phyloP scores from a whole-genome alignment of 2,113 vertebrate species.

The Canis aureus region DNA sequence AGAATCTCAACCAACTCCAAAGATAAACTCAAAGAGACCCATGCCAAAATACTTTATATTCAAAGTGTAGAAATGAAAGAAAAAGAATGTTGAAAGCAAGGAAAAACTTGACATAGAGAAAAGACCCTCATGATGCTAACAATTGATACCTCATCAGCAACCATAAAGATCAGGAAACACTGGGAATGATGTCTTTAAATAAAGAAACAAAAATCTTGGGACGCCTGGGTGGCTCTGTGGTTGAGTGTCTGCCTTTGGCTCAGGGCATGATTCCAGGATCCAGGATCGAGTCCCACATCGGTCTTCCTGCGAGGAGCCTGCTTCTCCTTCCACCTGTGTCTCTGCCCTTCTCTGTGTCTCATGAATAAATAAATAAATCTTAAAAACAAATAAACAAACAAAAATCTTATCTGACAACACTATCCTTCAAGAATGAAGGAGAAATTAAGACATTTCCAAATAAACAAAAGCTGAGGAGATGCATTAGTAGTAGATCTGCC shows the following conservation, averaged over 20 bases:
- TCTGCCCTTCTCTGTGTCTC: no score
- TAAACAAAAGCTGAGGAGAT: background rate
- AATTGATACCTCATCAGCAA: background rate
- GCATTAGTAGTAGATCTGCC: background rate
- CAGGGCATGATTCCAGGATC: no score
- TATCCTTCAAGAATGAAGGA: background rate
- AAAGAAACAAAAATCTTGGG: background rate
- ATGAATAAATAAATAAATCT: no score
- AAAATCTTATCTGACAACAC: background rate
- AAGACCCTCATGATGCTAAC: background rate
- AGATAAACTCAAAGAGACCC: conserved; percentile 36
- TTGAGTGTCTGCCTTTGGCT: no score
- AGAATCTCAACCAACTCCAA: conserved; percentile 4
- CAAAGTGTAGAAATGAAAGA: background rate
- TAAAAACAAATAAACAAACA: background rate
- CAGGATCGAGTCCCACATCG: no score
- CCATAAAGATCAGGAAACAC: background rate
- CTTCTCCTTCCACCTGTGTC: no score
- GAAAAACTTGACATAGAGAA: background rate
- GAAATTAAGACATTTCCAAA: conserved; percentile 16
- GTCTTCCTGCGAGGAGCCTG: no score
- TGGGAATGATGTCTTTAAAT: background rate
- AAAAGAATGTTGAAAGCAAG: conserved; percentile 7
- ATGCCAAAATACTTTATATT: background rate
- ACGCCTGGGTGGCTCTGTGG: no score